phyloP scores from a whole-genome alignment of 2,113 vertebrate species.

The Asarcornis scutulata region DNA sequence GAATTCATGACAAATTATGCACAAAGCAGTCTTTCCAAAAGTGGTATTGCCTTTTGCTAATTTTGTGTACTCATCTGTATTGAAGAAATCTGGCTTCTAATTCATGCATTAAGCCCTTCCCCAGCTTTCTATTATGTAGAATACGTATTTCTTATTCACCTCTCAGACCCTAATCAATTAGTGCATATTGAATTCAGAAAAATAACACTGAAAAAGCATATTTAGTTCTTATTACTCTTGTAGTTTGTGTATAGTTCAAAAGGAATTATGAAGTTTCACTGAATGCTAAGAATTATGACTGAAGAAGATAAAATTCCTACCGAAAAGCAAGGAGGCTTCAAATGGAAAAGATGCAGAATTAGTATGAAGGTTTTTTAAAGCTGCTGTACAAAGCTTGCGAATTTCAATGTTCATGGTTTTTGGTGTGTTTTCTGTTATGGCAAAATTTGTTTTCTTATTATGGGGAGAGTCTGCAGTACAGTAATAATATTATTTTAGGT shows the following conservation, averaged over 20 bases:
- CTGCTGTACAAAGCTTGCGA: background rate
- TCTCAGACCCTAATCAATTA: slow-evolving; percentile 41
- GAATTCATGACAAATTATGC: slow-evolving; percentile 65
- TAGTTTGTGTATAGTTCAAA: background rate
- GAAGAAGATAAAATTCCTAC: background rate
- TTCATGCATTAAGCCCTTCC: slow-evolving; percentile 37
- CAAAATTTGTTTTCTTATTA: background rate
- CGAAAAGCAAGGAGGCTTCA: background rate
- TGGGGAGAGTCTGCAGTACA: background rate
- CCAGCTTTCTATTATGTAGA: slow-evolving; percentile 6
- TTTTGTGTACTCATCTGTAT: slow-evolving; percentile 65
- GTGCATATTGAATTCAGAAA: slow-evolving; percentile 31
- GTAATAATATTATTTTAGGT: background rate
- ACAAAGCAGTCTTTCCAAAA: slow-evolving; percentile 56
- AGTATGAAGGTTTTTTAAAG: background rate
- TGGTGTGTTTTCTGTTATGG: background rate
- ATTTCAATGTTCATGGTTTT: background rate
- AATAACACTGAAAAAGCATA: background rate
- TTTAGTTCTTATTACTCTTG: background rate
- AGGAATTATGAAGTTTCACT: background rate
- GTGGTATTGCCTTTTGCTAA: slow-evolving; percentile 57
- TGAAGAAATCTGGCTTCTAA: slow-evolving; percentile 55
- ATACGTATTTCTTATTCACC: slow-evolving; percentile 24
- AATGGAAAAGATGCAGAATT: background rate
- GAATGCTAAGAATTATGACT: background rate